Evolutionary conservation across 2,113 vertebrate genomes (phyloP), one percentile per base, ranked within the genome.

Genomic region (Laterallus jamaicensis): DNA sequence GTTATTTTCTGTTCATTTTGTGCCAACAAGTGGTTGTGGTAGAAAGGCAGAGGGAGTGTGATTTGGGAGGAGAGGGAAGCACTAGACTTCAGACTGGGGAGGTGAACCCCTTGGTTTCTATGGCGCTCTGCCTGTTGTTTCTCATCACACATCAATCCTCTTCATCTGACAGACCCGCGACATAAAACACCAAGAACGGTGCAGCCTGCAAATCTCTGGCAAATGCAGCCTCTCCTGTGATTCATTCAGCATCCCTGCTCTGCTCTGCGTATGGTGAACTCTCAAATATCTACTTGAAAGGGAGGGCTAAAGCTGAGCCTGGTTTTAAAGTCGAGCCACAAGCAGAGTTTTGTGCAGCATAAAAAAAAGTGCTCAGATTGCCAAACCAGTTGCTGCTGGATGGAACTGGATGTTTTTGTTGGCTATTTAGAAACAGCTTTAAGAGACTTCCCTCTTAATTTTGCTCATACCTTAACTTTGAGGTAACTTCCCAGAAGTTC

Each of bases 401-500:
- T 3, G 10, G 50, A 71, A 56, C 40, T 25, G 35, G 11, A 3
- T 69, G 49, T 31, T 82, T 79, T 82, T 74, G 66, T n/a, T 74
- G 68, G 70, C 39, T 71, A 15, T 79, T 79, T 68, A 63, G 82
- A 82, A 88, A 39, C 19, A 77, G 63, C 40, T 60, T 85, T 67
- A 54, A 68, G 31, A 94, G 52, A 52, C 26, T 70, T 92, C 50
- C 37, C 42, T 94, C 35, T 90, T 47, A 52, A 35, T 70, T 86
- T 88, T 66, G 56, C n/a, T 94, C 26, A 8, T 31, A 69, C 29
- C 32, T 87, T 70, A 74, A 31, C 55, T 69, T 37, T 44, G 71
- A 50, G n/a, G 74, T 90, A 84, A 13, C 58, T 88, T 93, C 76
- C 80, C 88, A 93, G 91, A 93, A 96, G 67, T 81, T 66, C 31